Evolutionary conservation across 2,797 vertebrate genomes (phyloP), one percentile per base, ranked within the genome.

Genomic region (Channa striata): DNA sequence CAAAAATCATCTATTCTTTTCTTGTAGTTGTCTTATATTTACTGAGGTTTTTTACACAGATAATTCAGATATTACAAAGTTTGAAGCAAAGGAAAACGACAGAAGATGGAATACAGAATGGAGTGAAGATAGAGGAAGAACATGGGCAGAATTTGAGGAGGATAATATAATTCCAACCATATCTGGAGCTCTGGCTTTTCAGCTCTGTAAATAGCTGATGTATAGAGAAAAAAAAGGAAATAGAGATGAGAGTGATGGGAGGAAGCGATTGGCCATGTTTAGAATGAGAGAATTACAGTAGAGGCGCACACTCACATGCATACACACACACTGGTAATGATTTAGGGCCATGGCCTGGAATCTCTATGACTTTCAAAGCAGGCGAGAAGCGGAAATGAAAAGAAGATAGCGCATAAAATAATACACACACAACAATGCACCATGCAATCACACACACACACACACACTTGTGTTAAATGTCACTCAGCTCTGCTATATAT

Each of bases 311-410:
- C 34, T 53, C 48, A 30, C 39, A 51, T 25, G 54, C 48, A 25
- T 58, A 58, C 68, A 58, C 39, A 63, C 39, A 56, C 46, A 21
- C 56, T 19, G 5, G 61, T 68, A 68, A 83, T 84, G 82, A 86
- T 80, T 83, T 81, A 62, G 68, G 66, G 72, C 58, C 40, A n/a
- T 30, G 82, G 64, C 72, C 57, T 43, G 59, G 78, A 66, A 63
- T 77, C 73, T 76, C 59, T 66, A 78, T 84, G 84, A 86, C 75
- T 86, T 91, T 88, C 80, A 87, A 87, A 87, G 57, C 65, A 67
- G 84, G 71, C 59, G 42, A 83, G 74, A 69, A 61, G 56, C 65
- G 82, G 84, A 91, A 89, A 91, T 90, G 86, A 92, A 91, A 89
- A 88, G 82, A 74, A 59, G 68, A 86, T 87, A 80, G 83, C 63